Conservation (phyloP, 2,113 vertebrate species). For the Microcebus ravelobensis region DNA sequence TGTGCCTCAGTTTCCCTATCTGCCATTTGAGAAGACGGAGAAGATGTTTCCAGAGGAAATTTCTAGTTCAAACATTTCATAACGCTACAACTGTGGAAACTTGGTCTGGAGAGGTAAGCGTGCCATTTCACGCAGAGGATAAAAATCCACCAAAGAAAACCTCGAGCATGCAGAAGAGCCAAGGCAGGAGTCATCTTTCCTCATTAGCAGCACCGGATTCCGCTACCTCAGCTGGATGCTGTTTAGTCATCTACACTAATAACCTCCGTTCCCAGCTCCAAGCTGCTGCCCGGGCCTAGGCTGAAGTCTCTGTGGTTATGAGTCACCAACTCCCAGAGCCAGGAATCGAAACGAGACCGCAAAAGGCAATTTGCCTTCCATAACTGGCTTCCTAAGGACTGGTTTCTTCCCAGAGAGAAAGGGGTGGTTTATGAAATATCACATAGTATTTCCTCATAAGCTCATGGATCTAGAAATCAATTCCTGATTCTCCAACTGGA, state of each 20-base stretch:
- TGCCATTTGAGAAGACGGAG: background rate
- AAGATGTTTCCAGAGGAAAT: background rate
- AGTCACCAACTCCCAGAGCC: conserved; percentile 71
- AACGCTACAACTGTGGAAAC: conserved; percentile 23
- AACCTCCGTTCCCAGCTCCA: conserved; percentile 36
- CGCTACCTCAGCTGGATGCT: background rate
- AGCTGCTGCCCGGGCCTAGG: conserved; percentile 24
- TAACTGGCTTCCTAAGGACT: conserved; percentile 26
- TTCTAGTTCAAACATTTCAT: background rate
- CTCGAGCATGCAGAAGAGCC: conserved; percentile 43
- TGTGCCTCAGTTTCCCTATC: background rate
- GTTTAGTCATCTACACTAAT: conserved; percentile 36
- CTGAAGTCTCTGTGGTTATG: conserved; percentile 76
- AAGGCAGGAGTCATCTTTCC: background rate
- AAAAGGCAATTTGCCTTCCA: conserved; percentile 61
- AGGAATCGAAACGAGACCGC: conserved; percentile 53
- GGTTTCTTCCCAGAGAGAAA: conserved; percentile 59
- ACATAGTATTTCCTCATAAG: conserved; percentile 23
- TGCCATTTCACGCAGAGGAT: background rate
- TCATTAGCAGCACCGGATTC: conserved; percentile 36
- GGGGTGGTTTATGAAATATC: conserved; percentile 8
- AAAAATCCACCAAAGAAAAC: conserved; percentile 24
- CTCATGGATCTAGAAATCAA: conserved; percentile 21
- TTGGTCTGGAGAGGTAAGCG: background rate
- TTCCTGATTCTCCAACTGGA: conserved; percentile 2